phyloP scores from a whole-genome alignment of 2,113 vertebrate genomes.

The Balaenoptera acutorostrata region DNA sequence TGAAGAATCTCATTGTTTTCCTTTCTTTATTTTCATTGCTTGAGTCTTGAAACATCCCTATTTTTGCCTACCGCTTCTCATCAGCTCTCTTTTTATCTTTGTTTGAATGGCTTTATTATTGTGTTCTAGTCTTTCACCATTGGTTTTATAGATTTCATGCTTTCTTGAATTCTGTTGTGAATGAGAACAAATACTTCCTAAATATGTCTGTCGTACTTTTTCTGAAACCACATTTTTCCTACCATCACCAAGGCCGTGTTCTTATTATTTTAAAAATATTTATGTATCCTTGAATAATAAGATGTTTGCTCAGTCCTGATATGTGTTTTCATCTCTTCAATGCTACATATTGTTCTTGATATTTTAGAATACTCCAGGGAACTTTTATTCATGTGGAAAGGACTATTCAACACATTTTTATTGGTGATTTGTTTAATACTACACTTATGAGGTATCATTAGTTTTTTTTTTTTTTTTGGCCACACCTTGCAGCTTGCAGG shows the following conservation, averaged over 20 bases:
- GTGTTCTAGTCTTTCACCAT: background rate
- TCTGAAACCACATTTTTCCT: background rate
- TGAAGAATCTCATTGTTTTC: background rate
- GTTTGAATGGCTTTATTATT: background rate
- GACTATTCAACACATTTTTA: background rate
- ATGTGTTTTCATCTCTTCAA: background rate
- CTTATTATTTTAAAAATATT: background rate
- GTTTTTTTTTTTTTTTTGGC: background rate
- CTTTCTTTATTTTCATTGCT: background rate
- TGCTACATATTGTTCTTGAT: background rate
- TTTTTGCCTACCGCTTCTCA: background rate
- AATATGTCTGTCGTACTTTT: background rate
- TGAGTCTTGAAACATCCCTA: background rate
- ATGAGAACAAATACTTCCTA: background rate
- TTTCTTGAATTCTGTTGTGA: slow-evolving; percentile 1
- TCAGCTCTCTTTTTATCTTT: background rate
- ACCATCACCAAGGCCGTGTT: background rate
- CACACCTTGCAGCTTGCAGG: background rate
- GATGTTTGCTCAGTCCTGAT: background rate
- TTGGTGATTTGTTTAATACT: background rate
- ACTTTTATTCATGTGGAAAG: background rate
- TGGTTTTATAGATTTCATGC: background rate
- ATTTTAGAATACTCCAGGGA: background rate
- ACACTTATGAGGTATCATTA: background rate
- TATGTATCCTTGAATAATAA: background rate